These are phyloP conservation scores for Urocolius indicus DNA, from an alignment of 2,113 vertebrate genomes.

Conservation along the genomic window DNA sequence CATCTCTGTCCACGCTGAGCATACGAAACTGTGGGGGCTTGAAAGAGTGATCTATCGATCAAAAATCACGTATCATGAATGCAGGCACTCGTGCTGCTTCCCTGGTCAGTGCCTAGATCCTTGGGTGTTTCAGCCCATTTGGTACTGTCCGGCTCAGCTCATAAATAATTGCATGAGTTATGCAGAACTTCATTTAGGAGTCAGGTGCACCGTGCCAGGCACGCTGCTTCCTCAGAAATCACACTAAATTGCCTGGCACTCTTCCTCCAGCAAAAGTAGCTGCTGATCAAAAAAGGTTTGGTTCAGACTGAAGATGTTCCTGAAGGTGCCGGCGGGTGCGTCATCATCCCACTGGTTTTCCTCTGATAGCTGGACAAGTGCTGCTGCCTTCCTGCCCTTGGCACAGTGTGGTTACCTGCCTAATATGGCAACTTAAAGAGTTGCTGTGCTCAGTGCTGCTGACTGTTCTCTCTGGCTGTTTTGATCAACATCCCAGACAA, in stretches of 20 bases:
- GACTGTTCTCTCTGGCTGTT: background rate
- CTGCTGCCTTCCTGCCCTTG: background rate
- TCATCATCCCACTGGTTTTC: background rate
- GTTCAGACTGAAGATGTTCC: background rate
- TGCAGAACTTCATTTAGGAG: background rate
- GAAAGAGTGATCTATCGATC: too few species aligned
- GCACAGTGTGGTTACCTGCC: background rate
- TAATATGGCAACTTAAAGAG: background rate
- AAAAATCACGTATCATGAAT: background rate
- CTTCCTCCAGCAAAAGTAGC: background rate
- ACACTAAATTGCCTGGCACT: background rate
- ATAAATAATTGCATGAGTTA: background rate
- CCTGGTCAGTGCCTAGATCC: background rate
- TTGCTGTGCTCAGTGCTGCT: background rate
- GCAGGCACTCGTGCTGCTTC: background rate
- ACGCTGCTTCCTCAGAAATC: background rate
- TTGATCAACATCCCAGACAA: background rate
- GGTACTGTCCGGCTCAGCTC: background rate
- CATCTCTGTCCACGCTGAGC: background rate
- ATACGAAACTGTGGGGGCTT: background rate
- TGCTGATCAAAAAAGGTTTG: background rate
- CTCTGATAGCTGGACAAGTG: background rate
- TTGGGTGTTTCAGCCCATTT: background rate
- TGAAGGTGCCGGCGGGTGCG: background rate
- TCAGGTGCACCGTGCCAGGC: background rate